Evolutionary conservation across 1,140 invertebrate species (phyloP), one percentile per base, ranked within the genome.

Genomic region (Heliothis virescens): DNA sequence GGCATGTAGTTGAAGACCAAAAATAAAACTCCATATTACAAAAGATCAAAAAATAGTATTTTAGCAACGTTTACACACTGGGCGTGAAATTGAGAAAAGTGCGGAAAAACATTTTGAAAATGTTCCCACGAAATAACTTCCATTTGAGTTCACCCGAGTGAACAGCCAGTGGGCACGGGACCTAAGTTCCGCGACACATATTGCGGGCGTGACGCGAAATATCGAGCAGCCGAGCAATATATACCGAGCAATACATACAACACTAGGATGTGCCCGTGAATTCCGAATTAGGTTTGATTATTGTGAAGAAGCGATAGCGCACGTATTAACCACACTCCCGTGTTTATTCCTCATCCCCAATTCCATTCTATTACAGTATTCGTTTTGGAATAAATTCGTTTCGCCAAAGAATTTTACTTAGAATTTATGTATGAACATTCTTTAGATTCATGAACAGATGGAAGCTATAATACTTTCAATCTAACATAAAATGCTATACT

Each of bases 161-260:
- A 59, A 12, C 71, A 26, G 18, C 13, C 48, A 76, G 47, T 76
- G 57, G 41, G 59, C 47, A 52, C 59, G 16, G 59, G 29, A 52
- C 73, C 63, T 76, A 63, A 76, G 21, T 18, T 55, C 59, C 63
- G 65, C 77, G 77, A 79, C 77, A 79, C 65, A 79, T 78, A 78
- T 79, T 71, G 77, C 52, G 77, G 16, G 77, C 77, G 77, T 79
- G 77, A 71, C 63, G 52, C 77, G 77, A 79, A 79, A 79, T 71
- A 79, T 79, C 65, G 63, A 79, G 21, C 59, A 76, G 26, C 12
- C 26, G 50, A 21, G 50, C 63, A 71, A 79, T 71, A 69, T 52
- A 78, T 59, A 78, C 62, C 41, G 50, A 21, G 50, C 63, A 71
- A 79, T 71, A 78, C 76, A 78, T 69, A 78, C 63, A 78, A 78